Evolutionary conservation across 2,888 invertebrate species (phyloP), one percentile per base, ranked within the genome.

Genomic region (Melinaea marsaeus): DNA sequence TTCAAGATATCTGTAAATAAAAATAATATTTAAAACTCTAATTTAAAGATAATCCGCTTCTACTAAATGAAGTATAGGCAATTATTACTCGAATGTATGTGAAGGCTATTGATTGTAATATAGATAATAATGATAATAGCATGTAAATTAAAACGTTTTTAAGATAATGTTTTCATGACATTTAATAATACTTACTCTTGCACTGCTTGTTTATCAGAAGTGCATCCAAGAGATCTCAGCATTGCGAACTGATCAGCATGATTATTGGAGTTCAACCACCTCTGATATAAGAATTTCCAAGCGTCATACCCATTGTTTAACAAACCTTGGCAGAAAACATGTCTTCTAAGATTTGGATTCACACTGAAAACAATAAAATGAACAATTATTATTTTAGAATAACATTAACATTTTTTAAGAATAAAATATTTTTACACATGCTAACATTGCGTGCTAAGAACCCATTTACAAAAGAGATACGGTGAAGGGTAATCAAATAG

Each of bases 311-410:
- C 88, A 2, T 95, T 94, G 13, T 91, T 74, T 6, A 84, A 85
- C 0, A 95, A 84, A n/a, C 92, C 95, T 11, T 89, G 83, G 76
- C 95, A 95, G 78, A 93, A 94, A 1, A 93, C 93, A 9, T 92
- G 88, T 0, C 91, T 82, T 69, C 93, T 91, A 55, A 94, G 74
- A 71, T 94, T 93, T 0, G 93, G 92, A 65, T 93, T 88, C 11
- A 95, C 90, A 2, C 90, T 89, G 57, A 54, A 70, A 42, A 42
- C 9, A 42, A 9, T 9, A 42, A 42, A 42, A 42, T 9, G 11
- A 42, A 9, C 6, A 5, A 9, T 9, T 42, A 3, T 9, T 9
- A 42, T 42, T 42, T 9, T 42, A 42, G 42, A 9, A 9, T 42
- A 9, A 9, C 34, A 7, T n/a, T 9, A 13, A 13, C 22, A n/a